Percentiles rank a stretch among this genome's conserved stretches.
phyloP scores from a whole-genome alignment of 2,888 invertebrate genomes.

The Ormyrus thymus region DNA sequence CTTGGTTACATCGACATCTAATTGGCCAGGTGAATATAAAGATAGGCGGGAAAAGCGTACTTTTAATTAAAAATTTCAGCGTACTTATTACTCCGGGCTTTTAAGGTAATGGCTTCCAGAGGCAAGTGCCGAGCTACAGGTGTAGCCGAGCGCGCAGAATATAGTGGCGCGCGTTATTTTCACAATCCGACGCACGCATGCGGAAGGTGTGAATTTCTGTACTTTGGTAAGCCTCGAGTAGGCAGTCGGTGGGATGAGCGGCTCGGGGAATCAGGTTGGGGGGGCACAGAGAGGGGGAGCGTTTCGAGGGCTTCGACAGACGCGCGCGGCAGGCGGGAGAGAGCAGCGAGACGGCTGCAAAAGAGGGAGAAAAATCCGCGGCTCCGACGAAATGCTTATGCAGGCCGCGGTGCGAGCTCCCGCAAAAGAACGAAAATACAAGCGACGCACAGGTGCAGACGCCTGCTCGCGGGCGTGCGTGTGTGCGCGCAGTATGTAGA shows the following conservation, averaged over 20 bases:
- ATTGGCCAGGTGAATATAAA: not conserved
- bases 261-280: not conserved
- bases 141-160: not conserved
- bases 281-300: not conserved
- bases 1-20: not conserved
- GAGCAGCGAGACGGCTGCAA: conserved; percentile 35
- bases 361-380: conserved; percentile 45
- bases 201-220: conserved; percentile 60
- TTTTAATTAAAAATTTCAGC: conserved; percentile 18
- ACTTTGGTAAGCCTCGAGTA: conserved; percentile 58
- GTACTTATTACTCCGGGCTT: conserved; percentile 4
- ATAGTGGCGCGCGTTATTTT: conserved; percentile 4
- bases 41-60: not conserved
- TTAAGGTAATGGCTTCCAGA: conserved; percentile 7
- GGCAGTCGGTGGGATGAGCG: conserved; percentile 20
- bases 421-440: conserved; percentile 31
- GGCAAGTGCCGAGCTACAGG: conserved; percentile 13
- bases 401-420: conserved; percentile 22
- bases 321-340: not conserved
- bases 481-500: no score
- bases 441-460: conserved; percentile 43
- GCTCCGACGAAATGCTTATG: conserved; percentile 26
- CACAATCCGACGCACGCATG: conserved; percentile 21
- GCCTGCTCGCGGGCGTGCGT: conserved; percentile 36
- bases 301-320: conserved; percentile 13